These are phyloP conservation scores for Drosophila buzzatii DNA, from an alignment of 2,888 invertebrate species.

Conservation along the genomic window DNA sequence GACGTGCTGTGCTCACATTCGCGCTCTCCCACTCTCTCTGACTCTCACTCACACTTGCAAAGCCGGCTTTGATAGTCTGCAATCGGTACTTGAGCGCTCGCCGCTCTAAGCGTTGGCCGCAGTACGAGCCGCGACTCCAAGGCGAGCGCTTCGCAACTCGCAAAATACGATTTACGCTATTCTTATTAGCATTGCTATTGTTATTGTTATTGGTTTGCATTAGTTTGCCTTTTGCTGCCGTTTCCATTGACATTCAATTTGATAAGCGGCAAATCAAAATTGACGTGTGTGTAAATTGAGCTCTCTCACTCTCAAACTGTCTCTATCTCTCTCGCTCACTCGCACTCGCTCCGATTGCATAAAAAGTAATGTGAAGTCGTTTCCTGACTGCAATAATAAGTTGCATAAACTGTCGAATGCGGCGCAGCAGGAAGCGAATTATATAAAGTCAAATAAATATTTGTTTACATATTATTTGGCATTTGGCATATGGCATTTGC, in stretches of 20 bases:
- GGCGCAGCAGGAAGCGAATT: constrained; percentile 67
- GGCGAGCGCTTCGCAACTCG: constrained; percentile 49
- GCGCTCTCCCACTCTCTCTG: neutral
- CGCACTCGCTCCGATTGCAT: constrained; percentile 62
- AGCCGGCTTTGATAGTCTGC: constrained; percentile 42
- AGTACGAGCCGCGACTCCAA: constrained; percentile 64
- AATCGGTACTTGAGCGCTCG: constrained; percentile 48
- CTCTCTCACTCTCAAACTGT: constrained; percentile 2
- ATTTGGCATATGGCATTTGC: constrained; percentile 14
- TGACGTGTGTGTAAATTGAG: constrained; percentile 43
- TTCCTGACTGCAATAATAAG: constrained; percentile 57
- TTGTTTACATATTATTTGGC: constrained; percentile 18
- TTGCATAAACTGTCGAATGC: constrained; percentile 76
- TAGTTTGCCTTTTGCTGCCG: constrained; percentile 38
- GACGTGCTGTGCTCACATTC: neutral
- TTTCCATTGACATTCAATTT: constrained; percentile 68
- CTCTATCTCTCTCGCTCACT: constrained; percentile 2
- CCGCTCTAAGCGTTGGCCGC: constrained; percentile 33
- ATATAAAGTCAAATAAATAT: constrained; percentile 26
- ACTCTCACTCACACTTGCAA: constrained; percentile 13
- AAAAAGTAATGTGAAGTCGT: constrained; percentile 75
- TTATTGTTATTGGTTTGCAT: constrained; percentile 58
- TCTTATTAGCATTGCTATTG: constrained; percentile 42
- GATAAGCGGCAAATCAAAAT: constrained; percentile 69
- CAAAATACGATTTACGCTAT: constrained; percentile 13